Conservation (phyloP, 1,140 invertebrate genomes). For the Nilaparvata lugens region DNA sequence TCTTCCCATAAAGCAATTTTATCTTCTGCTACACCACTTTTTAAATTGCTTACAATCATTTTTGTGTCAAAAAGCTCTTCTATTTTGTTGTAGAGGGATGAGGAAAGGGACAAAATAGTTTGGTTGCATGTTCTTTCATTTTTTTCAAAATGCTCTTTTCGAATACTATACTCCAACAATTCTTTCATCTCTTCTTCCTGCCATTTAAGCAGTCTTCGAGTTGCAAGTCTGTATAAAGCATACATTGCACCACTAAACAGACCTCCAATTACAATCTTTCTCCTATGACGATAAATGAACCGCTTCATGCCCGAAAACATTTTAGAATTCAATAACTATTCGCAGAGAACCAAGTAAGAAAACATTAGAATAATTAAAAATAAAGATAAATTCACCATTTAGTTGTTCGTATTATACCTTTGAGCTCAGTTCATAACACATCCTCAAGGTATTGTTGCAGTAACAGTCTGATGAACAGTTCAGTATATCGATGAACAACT, state of each 20-base stretch:
- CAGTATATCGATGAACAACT: too few species aligned
- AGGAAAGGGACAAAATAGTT: constrained; percentile 64
- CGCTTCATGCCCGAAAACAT: constrained; percentile 65
- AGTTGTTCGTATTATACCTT: too few species aligned
- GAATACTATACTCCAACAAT: constrained; percentile 64
- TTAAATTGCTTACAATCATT: constrained; percentile 56
- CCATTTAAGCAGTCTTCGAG: constrained; percentile 60
- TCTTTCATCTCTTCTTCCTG: constrained; percentile 70
- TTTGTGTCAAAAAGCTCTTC: constrained; percentile 61
- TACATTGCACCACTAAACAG: constrained; percentile 56
- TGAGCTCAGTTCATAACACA: too few species aligned
- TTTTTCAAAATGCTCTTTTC: constrained; percentile 79
- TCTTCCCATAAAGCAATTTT: constrained; percentile 77
- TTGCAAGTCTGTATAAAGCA: constrained; percentile 42
- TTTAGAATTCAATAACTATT: background rate
- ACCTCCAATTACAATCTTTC: constrained; percentile 67
- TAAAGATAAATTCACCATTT: too few species aligned
- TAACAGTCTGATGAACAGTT: too few species aligned
- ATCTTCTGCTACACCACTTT: constrained; percentile 51
- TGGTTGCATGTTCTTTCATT: constrained; percentile 80
- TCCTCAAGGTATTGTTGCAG: too few species aligned
- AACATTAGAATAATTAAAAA: too few species aligned
- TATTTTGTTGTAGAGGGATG: constrained; percentile 59
- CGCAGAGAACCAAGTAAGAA: too few species aligned
- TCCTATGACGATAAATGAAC: constrained; percentile 68